Base-by-base conservation (phyloP, 2,888 invertebrate species). In the Syritta pipiens region DNA sequence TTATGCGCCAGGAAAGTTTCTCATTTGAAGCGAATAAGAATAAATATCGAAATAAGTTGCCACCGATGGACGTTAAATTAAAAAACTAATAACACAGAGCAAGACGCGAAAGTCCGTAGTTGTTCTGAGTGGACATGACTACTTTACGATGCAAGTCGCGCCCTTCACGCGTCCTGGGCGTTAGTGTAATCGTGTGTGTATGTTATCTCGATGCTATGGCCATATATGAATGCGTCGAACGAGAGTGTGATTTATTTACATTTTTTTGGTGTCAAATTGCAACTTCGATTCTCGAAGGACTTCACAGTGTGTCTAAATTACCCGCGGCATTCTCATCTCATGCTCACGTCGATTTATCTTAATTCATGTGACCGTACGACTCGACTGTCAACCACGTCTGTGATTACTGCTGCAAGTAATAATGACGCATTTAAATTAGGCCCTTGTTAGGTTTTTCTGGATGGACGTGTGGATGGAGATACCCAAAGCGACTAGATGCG, bases 201-300 rank as follows among this genome's bases (percentile, higher is more conserved):
- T n/a, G n/a, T n/a, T n/a, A n/a, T n/a, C n/a, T n/a, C n/a, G n/a
- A 59, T 57, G 32, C 49, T 28, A 57, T 55, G 63, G 42, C 48
- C 28, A 49, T 51, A 62, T 51, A 65, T 28, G 57, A 49, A 59
- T 63, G 22, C 51, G 26, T 26, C 7, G 60, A 67, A 79, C 62
- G 22, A 62, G 55, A 49, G 30, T 57, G 62, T 79, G 79, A 79
- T 79, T 79, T 79, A 79, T 79, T 74, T 55, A 68, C 42, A 79
- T 68, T 53, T 72, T 68, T 72, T 22, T 79, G 79, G 79, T 74
- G 79, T 79, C 79, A 79, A 79, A 79, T 79, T 68, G 74, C 79
- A 42, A 74, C 79, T 79, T 62, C 49, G 44, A 57, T 79, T 57
- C 55, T 79, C 60, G 42, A 67, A 74, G 72, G 55, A 62, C 49